Percentiles rank a stretch among this genome's conserved stretches.
These are phyloP conservation scores for Achroia grisella DNA, from an alignment of 1,140 invertebrate species.

Conservation along the genomic window DNA sequence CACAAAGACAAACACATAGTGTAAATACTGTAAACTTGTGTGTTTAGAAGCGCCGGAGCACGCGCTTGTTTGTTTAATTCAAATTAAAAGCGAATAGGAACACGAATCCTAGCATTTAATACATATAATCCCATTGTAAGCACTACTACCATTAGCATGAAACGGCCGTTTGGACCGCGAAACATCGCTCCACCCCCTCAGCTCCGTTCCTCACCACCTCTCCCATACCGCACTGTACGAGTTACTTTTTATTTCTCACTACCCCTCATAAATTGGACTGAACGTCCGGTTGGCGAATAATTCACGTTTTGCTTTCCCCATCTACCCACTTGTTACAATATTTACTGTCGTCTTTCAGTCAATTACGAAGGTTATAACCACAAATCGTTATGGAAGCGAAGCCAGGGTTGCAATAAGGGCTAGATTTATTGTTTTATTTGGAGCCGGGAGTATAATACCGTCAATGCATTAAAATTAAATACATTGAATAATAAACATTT, in stretches of 20 bases:
- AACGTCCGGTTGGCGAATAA: constrained; percentile 25
- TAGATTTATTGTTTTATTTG: too few species aligned
- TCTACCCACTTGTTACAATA: constrained; percentile 19
- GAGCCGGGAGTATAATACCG: too few species aligned
- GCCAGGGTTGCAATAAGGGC: too few species aligned
- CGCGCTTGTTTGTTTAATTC: constrained; percentile 7
- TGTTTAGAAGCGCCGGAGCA: too few species aligned
- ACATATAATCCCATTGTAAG: constrained; percentile 28
- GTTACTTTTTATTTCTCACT: constrained; percentile 28
- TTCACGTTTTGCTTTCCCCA: constrained; percentile 17
- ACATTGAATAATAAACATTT: too few species aligned
- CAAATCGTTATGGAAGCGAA: neutral
- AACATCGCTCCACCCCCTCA: constrained; percentile 1
- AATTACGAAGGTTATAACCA: constrained; percentile 7
- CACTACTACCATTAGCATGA: constrained; percentile 30
- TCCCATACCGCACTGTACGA: neutral
- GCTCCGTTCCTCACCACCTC: neutral
- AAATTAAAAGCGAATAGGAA: constrained; percentile 15
- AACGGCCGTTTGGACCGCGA: constrained; percentile 22
- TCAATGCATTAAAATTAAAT: too few species aligned
- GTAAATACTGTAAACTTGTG: too few species aligned
- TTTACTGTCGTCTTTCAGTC: constrained; percentile 11
- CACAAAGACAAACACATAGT: neutral
- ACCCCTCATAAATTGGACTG: constrained; percentile 31
- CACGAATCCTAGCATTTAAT: constrained; percentile 11